These are phyloP conservation scores for Tachyglossus aculeatus DNA, from an alignment of 2,797 vertebrate species.

Conservation along the genomic window DNA sequence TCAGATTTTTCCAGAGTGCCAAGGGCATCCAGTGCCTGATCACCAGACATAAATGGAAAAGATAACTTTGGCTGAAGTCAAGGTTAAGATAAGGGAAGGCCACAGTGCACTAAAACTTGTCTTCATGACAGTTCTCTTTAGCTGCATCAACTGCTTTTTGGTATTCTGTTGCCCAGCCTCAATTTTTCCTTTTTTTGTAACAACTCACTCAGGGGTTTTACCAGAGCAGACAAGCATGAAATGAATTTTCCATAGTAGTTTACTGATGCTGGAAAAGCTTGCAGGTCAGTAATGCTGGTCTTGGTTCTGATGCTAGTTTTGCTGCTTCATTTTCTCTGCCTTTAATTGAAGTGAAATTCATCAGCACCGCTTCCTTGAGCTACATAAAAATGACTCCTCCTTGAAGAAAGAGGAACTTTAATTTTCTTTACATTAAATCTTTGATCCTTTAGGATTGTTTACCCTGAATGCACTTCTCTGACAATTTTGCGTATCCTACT, in stretches of 20 bases:
- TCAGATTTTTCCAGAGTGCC: no score
- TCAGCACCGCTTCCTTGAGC: not conserved
- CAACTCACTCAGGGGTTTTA: constrained; percentile 59
- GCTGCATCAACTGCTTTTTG: constrained; percentile 51
- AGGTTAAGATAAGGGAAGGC: not conserved
- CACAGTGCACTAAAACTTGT: constrained; percentile 12
- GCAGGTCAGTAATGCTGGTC: constrained; percentile 41
- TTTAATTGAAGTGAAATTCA: constrained; percentile 28
- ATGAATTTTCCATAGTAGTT: constrained; percentile 64
- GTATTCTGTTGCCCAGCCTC: constrained; percentile 44
- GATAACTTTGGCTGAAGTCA: not conserved
- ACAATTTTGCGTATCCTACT: not conserved
- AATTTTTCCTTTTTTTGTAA: constrained; percentile 63
- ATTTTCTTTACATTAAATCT: not conserved
- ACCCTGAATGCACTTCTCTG: not conserved
- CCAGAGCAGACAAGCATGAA: constrained; percentile 67
- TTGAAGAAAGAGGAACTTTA: not conserved
- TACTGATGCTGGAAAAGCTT: constrained; percentile 42
- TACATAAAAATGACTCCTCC: not conserved
- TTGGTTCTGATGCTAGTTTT: constrained; percentile 5
- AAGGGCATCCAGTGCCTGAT: no score
- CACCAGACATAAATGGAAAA: not conserved
- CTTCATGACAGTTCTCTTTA: constrained; percentile 47
- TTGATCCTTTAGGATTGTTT: constrained; percentile 3
- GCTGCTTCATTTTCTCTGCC: constrained; percentile 18